Percentiles rank a stretch among this genome's conserved stretches.
phyloP scores from a whole-genome alignment of 2,797 vertebrate species.

The Eidolon dupreanum region DNA sequence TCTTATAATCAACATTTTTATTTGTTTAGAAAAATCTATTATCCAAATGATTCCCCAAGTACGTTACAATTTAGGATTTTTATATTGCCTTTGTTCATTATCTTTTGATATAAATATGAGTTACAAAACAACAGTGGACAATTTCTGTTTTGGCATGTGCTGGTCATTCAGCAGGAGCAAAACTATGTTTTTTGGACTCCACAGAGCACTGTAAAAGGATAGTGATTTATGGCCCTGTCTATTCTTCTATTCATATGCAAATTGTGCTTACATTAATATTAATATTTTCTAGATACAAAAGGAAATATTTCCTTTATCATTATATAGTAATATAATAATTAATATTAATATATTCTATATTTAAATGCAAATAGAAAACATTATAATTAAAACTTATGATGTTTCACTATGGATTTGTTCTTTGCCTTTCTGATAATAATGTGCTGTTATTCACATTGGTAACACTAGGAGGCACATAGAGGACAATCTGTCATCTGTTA shows the following conservation, averaged over 20 bases:
- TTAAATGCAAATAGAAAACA: conserved; percentile 43
- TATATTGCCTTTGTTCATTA: not conserved
- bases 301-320: conserved; percentile 4
- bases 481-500: conserved; percentile 4
- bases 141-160: not conserved
- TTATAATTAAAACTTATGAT: conserved; percentile 21
- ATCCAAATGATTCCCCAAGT: not conserved
- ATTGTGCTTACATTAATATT: conserved; percentile 45
- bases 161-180: not conserved
- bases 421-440: conserved; percentile 21
- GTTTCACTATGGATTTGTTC: not conserved
- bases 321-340: not conserved
- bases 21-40: not conserved
- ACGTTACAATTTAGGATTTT: not conserved
- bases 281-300: conserved; percentile 37
- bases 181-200: not conserved
- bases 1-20: not conserved
- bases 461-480: conserved; percentile 60
- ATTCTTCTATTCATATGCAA: conserved; percentile 57
- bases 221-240: conserved; percentile 32
- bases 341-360: conserved; percentile 43
- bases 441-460: conserved; percentile 26
- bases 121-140: not conserved
- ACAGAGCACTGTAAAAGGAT: not conserved
- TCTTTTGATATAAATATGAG: not conserved